Conservation (phyloP, 2,888 invertebrate genomes). For the Hanleya hanleyi region DNA sequence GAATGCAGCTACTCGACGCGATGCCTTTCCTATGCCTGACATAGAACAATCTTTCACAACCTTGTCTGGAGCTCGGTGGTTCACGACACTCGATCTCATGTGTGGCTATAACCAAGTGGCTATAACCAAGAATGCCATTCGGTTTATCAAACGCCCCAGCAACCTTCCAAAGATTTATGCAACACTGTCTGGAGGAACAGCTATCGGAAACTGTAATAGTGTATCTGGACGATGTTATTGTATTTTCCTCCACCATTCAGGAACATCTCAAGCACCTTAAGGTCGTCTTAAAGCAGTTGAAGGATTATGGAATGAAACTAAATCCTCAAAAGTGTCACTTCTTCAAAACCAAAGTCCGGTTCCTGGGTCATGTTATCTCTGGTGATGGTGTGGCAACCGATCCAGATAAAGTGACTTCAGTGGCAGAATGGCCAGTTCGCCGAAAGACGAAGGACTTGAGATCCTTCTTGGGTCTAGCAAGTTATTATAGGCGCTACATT, state of each 20-base stretch:
- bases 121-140: constrained; percentile 15
- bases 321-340: constrained; percentile 31
- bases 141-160: not conserved
- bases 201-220: not conserved
- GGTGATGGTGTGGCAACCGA: constrained; percentile 20
- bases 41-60: constrained; percentile 38
- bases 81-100: constrained; percentile 34
- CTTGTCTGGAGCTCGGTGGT: constrained; percentile 26
- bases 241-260: constrained; percentile 9
- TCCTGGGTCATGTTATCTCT: constrained; percentile 36
- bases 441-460: constrained; percentile 19
- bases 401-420: constrained; percentile 16
- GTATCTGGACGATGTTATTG: not conserved
- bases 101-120: constrained; percentile 31
- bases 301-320: constrained; percentile 27
- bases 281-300: constrained; percentile 22
- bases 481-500: constrained; percentile 35
- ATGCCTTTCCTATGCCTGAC: constrained; percentile 16
- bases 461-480: constrained; percentile 30
- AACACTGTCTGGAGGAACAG: not conserved
- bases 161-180: not conserved
- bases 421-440: constrained; percentile 27
- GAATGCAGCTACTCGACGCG: constrained; percentile 32
- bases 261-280: constrained; percentile 26
- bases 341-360: constrained; percentile 29